Conservation (phyloP, 1,140 invertebrate genomes). For the Daktulosphaira vitifoliae region DNA sequence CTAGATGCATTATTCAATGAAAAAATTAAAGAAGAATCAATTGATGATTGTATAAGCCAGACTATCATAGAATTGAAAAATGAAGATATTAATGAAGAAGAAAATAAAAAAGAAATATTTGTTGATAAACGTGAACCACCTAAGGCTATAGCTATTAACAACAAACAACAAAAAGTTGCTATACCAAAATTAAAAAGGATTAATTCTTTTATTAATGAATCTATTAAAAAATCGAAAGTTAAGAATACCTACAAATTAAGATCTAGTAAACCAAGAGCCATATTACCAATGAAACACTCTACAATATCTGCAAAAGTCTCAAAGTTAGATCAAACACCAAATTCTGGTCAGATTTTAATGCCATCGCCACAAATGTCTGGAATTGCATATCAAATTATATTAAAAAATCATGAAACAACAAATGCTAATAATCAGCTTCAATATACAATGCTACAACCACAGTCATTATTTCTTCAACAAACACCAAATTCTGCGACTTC, state of each 20-base stretch:
- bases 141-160: background rate
- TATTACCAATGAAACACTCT: background rate
- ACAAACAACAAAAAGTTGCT: background rate
- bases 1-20: background rate
- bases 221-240: too few species aligned
- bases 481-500: background rate
- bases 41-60: too few species aligned
- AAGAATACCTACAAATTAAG: background rate
- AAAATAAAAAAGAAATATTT: background rate
- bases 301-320: background rate
- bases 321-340: background rate
- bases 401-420: background rate
- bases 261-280: conserved; percentile 20
- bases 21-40: conserved; percentile 11
- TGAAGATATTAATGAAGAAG: conserved; percentile 14
- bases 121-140: background rate
- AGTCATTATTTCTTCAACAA: conserved; percentile 10
- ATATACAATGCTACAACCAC: conserved; percentile 18
- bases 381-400: conserved; percentile 22
- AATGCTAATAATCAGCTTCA: conserved; percentile 13
- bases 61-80: conserved; percentile 1
- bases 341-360: conserved; percentile 11
- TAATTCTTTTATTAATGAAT: too few species aligned
- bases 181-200: background rate
- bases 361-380: conserved; percentile 13